phyloP scores from a whole-genome alignment of 2,113 vertebrate genomes.

The Elachura formosa region DNA sequence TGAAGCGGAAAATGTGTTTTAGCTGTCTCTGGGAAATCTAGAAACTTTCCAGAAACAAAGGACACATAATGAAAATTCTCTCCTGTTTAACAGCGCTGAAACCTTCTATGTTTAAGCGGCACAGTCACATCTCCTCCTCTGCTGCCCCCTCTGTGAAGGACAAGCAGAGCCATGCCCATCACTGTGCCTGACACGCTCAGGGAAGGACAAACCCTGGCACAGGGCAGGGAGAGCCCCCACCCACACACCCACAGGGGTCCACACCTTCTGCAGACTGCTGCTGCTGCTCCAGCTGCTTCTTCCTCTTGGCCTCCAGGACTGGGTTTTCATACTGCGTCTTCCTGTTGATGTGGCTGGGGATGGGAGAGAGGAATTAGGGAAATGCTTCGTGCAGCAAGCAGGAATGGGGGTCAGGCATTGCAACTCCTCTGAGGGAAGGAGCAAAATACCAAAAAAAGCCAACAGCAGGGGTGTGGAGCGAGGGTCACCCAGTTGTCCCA shows the following conservation, averaged over 20 bases:
- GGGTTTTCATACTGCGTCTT: slow-evolving; percentile 99
- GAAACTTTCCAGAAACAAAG: neutral
- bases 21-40: neutral
- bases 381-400: neutral
- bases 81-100: neutral
- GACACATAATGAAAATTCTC: neutral
- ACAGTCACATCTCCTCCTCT: neutral
- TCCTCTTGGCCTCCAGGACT: slow-evolving; percentile 92
- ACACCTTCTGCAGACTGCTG: slow-evolving; percentile 89
- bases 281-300: slow-evolving; percentile 90
- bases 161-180: fast-evolving
- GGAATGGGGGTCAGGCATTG: neutral
- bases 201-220: neutral
- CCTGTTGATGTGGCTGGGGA: slow-evolving; percentile 94
- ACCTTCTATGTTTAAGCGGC: neutral
- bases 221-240: too few relatives aligned
- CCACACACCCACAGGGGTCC: slow-evolving; percentile 6
- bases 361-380: slow-evolving; percentile 53
- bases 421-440: neutral
- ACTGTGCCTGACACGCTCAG: neutral
- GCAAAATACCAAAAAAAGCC: neutral
- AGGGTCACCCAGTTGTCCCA: neutral
- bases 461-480: neutral
- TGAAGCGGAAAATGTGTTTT: neutral
- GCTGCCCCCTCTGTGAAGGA: neutral